A percentile compares a stretch with the other conserved stretches of the same genome.
Evolutionary conservation across 1,140 invertebrate genomes (phyloP).

Genomic region (Tachypleus tridentatus): DNA sequence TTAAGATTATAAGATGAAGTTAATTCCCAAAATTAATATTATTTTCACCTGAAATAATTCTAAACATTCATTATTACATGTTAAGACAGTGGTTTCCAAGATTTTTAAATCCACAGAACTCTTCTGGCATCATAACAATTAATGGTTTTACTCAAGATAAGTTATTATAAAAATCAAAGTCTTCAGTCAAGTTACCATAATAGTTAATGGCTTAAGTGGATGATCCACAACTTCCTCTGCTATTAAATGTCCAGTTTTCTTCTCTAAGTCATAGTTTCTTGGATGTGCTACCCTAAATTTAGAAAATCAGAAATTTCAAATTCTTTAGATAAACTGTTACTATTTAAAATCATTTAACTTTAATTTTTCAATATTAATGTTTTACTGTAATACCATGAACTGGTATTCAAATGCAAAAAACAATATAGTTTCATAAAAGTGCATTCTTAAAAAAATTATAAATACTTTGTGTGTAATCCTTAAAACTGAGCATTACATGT

Average conservation of each 20-base stretch:
- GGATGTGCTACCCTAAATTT: constrained; percentile 27
- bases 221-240: constrained; percentile 35
- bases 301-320: not conserved
- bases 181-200: constrained; percentile 19
- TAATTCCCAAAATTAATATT: no score
- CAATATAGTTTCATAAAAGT: no score
- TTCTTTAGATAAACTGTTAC: not conserved
- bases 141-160: constrained; percentile 8
- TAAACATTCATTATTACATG: not conserved
- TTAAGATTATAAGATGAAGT: no score
- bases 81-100: not conserved
- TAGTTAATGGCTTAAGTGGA: constrained; percentile 43
- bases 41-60: not conserved
- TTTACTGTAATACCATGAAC: no score
- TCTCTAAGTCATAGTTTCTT: constrained; percentile 30
- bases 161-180: not conserved
- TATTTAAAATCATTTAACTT: not conserved
- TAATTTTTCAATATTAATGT: constrained; percentile 1
- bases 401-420: no score
- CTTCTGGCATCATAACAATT: not conserved
- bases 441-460: no score
- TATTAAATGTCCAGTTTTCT: constrained; percentile 17
- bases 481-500: no score
- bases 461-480: no score
- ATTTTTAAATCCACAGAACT: not conserved